Conservation (phyloP, 2,113 vertebrate species). For the Leucoraja erinaceus region DNA sequence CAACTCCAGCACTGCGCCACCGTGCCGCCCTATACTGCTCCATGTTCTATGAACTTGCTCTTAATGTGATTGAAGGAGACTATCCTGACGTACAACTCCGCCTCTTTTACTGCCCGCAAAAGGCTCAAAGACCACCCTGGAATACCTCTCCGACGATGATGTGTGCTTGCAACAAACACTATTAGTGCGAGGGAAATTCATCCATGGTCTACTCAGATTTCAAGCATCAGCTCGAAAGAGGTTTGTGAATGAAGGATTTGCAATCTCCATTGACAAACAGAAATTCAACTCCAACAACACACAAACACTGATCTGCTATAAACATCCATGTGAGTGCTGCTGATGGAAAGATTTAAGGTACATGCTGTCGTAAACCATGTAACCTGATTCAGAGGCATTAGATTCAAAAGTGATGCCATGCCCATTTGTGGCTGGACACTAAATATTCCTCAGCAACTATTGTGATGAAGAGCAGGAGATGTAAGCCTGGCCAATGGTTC, state of each 20-base stretch:
- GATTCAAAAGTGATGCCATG: no score
- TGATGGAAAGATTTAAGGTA: not conserved
- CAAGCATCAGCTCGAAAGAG: not conserved
- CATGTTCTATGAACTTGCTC: no score
- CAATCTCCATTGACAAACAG: not conserved
- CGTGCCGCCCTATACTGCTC: no score
- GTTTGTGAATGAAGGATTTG: not conserved
- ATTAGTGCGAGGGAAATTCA: not conserved
- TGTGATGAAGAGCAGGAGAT: not conserved
- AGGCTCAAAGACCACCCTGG: not conserved
- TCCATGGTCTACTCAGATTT: not conserved
- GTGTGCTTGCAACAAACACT: not conserved
- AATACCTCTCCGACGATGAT: not conserved
- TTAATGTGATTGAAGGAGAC: not conserved
- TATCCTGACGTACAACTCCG: no score
- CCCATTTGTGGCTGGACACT: no score
- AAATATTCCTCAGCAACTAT: no score
- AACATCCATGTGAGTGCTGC: not conserved
- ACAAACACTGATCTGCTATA: not conserved
- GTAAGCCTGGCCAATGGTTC: no score
- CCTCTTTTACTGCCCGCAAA: not conserved
- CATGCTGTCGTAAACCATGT: not conserved
- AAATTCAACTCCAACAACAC: not conserved
- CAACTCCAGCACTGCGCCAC: no score
- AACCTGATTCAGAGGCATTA: not conserved